A percentile compares a stretch with the other conserved stretches of the same genome.
Evolutionary conservation across 2,797 vertebrate genomes (phyloP).

Genomic region (Sarcophilus harrisii): DNA sequence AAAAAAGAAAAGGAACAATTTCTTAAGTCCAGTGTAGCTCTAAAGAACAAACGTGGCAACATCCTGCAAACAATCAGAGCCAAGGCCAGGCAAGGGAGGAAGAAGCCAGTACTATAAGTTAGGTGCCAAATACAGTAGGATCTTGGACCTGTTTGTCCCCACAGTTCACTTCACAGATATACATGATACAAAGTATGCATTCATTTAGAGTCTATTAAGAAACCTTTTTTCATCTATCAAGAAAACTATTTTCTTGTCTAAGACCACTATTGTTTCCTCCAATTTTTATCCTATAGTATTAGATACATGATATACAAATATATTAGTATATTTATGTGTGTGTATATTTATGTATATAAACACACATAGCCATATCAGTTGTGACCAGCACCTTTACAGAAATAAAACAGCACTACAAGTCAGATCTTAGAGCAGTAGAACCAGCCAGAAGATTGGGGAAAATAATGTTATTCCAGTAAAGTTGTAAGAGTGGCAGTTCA

Average conservation of each 20-base stretch:
- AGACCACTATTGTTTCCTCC: background rate
- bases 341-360: background rate
- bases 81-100: background rate
- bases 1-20: background rate
- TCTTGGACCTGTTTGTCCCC: background rate
- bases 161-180: background rate
- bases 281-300: background rate
- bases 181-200: background rate
- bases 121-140: background rate
- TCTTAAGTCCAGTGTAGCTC: background rate
- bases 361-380: background rate
- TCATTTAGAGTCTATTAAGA: background rate
- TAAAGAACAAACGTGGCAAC: background rate
- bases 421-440: too few species aligned
- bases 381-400: too few species aligned
- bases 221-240: too few species aligned
- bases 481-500: too few species aligned
- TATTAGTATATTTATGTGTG: too few species aligned
- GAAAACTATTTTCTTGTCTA: background rate
- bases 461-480: too few species aligned
- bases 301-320: too few species aligned
- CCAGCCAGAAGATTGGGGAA: too few species aligned
- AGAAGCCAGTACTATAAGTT: background rate
- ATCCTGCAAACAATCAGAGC: background rate
- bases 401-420: too few species aligned